These are phyloP conservation scores for Chloroceryle inda DNA, from an alignment of 2,797 vertebrate species.

Conservation along the genomic window DNA sequence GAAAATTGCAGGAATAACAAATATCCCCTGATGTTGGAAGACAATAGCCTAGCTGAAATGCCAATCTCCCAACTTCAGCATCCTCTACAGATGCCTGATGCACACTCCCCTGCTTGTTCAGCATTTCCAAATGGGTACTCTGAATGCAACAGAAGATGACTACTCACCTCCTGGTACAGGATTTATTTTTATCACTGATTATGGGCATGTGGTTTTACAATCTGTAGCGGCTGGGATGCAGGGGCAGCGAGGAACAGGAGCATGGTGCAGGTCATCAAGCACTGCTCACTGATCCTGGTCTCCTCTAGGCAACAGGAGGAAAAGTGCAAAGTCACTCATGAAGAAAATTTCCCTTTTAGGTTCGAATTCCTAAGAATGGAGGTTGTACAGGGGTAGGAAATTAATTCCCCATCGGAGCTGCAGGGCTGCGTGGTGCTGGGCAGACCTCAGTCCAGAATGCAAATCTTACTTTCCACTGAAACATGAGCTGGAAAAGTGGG, in stretches of 20 bases:
- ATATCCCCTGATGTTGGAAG: background rate
- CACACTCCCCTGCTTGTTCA: conserved; percentile 23
- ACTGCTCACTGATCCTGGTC: conserved; percentile 9
- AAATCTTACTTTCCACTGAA: conserved; percentile 41
- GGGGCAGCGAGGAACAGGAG: background rate
- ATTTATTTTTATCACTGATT: conserved; percentile 40
- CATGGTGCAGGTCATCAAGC: conserved; percentile 19
- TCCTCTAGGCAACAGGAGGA: conserved; percentile 45
- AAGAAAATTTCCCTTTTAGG: conserved; percentile 57
- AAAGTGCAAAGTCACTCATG: conserved; percentile 22
- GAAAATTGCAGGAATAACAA: background rate
- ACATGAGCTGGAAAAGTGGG: background rate
- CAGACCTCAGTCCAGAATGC: conserved; percentile 5
- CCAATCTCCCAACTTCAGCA: background rate
- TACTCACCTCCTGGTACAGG: background rate
- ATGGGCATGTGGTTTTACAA: background rate
- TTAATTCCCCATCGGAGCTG: background rate
- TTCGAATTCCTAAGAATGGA: background rate
- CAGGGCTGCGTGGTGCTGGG: background rate
- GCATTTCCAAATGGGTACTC: background rate
- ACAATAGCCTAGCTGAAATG: background rate
- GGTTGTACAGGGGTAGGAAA: background rate
- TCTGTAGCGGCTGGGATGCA: background rate
- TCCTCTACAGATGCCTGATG: background rate
- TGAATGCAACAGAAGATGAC: background rate